phyloP scores from a whole-genome alignment of 2,888 invertebrate genomes.

The Salticus scenicus region DNA sequence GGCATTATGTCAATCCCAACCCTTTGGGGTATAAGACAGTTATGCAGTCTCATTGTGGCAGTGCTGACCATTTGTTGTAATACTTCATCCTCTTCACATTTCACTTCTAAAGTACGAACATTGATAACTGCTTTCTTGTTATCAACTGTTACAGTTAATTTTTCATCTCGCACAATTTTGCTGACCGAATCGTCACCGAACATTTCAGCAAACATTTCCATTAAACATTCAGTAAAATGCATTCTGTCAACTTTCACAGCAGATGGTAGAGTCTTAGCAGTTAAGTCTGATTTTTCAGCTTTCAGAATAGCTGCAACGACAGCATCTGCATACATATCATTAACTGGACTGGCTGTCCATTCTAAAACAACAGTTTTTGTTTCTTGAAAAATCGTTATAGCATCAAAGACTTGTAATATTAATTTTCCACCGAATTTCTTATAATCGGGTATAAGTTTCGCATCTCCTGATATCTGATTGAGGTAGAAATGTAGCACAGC shows the following conservation, averaged over 20 bases:
- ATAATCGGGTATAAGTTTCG: conserved; percentile 80
- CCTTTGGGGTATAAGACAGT: conserved; percentile 80
- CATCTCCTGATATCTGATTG: conserved; percentile 70
- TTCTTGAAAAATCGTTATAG: conserved; percentile 87
- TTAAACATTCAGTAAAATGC: conserved; percentile 93
- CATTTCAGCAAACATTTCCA: conserved; percentile 94
- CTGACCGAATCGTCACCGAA: conserved; percentile 95
- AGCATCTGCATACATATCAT: conserved; percentile 99
- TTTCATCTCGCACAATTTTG: conserved; percentile 93
- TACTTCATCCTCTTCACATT: conserved; percentile 86
- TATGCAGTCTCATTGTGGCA: conserved; percentile 88
- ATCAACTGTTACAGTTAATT: conserved; percentile 88
- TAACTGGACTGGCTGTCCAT: conserved; percentile 95
- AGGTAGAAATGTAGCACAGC: conserved; percentile 76
- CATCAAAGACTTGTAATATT: conserved; percentile 86
- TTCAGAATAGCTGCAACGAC: conserved; percentile 90
- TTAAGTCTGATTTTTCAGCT: conserved; percentile 79
- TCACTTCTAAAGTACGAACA: conserved; percentile 86
- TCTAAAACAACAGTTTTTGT: conserved; percentile 89
- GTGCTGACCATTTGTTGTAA: conserved; percentile 89
- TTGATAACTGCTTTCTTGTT: conserved; percentile 90
- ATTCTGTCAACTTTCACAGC: conserved; percentile 88
- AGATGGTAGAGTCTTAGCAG: conserved; percentile 57
- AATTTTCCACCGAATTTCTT: conserved; percentile 77
- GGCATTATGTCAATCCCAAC: conserved; percentile 15